Conservation (phyloP, 1,140 invertebrate species). For the Procambarus clarkii region DNA sequence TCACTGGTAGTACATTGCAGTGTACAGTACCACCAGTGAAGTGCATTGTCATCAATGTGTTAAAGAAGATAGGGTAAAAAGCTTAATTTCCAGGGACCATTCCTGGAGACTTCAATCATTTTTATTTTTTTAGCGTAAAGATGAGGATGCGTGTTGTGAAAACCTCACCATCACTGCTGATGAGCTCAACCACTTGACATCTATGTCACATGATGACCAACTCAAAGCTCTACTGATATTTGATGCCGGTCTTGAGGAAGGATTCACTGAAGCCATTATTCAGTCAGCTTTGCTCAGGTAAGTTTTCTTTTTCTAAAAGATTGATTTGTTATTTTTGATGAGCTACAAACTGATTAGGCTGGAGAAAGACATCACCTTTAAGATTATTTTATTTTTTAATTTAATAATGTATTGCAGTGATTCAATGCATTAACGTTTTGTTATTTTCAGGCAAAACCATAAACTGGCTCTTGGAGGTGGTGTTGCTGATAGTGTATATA, state of each 20-base stretch:
- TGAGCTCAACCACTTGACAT: constrained; percentile 37
- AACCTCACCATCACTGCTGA: constrained; percentile 2
- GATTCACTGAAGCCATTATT: constrained; percentile 46
- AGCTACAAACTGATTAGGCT: too few species aligned
- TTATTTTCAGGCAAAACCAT: constrained; percentile 70
- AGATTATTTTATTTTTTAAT: too few species aligned
- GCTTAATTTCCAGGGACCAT: too few species aligned
- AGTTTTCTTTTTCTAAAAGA: not conserved
- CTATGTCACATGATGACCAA: constrained; percentile 13
- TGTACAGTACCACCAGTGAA: too few species aligned
- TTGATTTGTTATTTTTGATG: not conserved
- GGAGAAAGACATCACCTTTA: too few species aligned
- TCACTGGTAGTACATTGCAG: too few species aligned
- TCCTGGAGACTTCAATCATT: too few species aligned
- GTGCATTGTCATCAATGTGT: too few species aligned
- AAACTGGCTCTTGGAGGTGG: constrained; percentile 74
- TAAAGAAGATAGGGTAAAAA: too few species aligned
- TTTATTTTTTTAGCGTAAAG: not conserved
- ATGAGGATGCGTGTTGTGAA: not conserved
- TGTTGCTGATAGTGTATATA: constrained; percentile 57
- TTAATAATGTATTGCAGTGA: not conserved
- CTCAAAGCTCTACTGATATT: constrained; percentile 49
- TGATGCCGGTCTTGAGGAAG: constrained; percentile 48
- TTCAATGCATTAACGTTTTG: not conserved
- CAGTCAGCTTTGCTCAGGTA: constrained; percentile 44